phyloP scores from a whole-genome alignment of 2,888 invertebrate genomes.

The Spodoptera littoralis region DNA sequence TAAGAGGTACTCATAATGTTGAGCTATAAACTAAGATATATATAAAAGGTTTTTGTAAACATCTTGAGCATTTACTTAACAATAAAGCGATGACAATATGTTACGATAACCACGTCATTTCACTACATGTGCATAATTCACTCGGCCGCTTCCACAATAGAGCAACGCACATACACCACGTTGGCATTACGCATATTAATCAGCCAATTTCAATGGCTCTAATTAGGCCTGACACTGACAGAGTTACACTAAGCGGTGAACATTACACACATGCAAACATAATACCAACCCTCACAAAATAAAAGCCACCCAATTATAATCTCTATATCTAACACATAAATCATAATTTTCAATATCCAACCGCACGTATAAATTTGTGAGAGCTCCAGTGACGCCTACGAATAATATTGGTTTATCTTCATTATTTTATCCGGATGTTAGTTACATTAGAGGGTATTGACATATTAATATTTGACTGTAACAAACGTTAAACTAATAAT shows the following conservation, averaged over 20 bases:
- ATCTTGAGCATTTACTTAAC: constrained; percentile 40
- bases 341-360: constrained; percentile 20
- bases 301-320: constrained; percentile 49
- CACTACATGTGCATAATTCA: constrained; percentile 78
- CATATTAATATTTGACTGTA: constrained; percentile 31
- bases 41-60: neutral
- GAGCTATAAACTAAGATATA: too few species aligned
- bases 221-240: constrained; percentile 86
- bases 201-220: constrained; percentile 85
- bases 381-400: constrained; percentile 55
- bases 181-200: constrained; percentile 84
- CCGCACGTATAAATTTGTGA: constrained; percentile 39
- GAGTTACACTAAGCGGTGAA: constrained; percentile 81
- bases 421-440: constrained; percentile 59
- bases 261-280: constrained; percentile 63
- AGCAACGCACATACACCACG: constrained; percentile 77
- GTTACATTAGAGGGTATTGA: constrained; percentile 26
- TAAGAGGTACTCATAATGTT: too few species aligned
- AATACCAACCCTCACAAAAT: constrained; percentile 36
- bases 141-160: constrained; percentile 73
- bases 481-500: constrained; percentile 4
- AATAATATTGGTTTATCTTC: constrained; percentile 66
- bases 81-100: constrained; percentile 58
- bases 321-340: constrained; percentile 37
- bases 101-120: constrained; percentile 74